Evolutionary conservation across 2,888 invertebrate species (phyloP), one percentile per base, ranked within the genome.

Genomic region (Polydrusus pterygomalis): DNA sequence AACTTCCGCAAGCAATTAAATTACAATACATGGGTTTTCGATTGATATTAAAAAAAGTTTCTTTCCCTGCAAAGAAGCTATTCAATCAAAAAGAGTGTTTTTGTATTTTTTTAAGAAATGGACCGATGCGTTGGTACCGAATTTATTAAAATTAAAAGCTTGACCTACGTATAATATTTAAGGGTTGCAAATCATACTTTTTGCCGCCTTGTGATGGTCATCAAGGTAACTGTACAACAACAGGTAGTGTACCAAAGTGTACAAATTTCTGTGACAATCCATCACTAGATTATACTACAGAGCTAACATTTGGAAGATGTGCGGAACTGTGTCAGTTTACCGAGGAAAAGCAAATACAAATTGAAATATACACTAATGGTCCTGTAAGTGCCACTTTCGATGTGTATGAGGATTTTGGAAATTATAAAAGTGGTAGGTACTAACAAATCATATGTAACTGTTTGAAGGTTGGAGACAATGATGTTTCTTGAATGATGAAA

Each of bases 331-430:
- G 89, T 0, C 47, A 95, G 3, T 83, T 84, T 10, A 87, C 88
- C 5, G 89, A 91, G 62, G 92, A 90, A 56, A 87, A 89, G 2
- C 90, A 93, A 77, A 96, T 96, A 79, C 93, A 91, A 87, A 90
- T 90, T 13, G 96, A 97, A 86, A 91, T 96, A 74, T 91, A 91
- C 88, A 91, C 89, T 51, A 92, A 95, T 85, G 96, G 95, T 8
- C 96, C 96, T 2, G 95, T 96, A 0, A 96, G 96, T 88, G 96
- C 90, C 0, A 94, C 94, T 0, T 96, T 96, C 84, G 92, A 92
- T 0, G 96, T 96, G 1, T 96, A 94, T 82, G 90, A 92, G 38
- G 96, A 97, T 88, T 92, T 97, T 85, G 89, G 94, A 1, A 87
- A 89, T 54, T 97, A 96, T 89, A 95, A 95, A 88, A 90, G 90